Evolutionary conservation across 2,113 vertebrate genomes (phyloP), one percentile per base, ranked within the genome.

Genomic region (Prinia subflava): DNA sequence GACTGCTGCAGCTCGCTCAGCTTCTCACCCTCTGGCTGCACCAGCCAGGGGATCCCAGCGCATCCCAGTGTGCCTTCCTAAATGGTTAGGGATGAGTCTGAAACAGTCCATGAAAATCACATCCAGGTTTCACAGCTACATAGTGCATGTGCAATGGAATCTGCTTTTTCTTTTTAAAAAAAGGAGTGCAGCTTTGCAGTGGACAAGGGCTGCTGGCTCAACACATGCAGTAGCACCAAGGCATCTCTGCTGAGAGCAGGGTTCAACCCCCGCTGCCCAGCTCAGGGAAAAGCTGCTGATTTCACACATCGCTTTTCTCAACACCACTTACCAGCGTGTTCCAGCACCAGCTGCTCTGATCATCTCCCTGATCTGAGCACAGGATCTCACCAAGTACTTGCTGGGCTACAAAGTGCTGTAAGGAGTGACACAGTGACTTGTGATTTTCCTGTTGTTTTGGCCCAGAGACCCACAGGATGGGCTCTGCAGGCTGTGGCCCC

Each of bases 1-100:
- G 59, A 9, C 0, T 3, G 27, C 62, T n/a, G 41, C 60, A 56
- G 24, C 55, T 57, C 4, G 0, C 44, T 16, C 69, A 13, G 18
- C 57, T 60, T 23, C 13, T 10, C 24, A 4, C 17, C 49, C 65
- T 24, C 39, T 12, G 39, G 17, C 78, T 27, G 44, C 31, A 16
- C 16, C 41, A 70, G 59, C 28, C 68, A 10, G 46, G 24, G 59
- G 5, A 35, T 35, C 60, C 63, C 55, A 20, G 46, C 24, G 33
- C 64, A 39, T 25, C n/a, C 21, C 46, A 20, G 35, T 35, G 17
- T 59, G 35, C n/a, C 16, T 50, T 83, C 53, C 73, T 35, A 47
- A 67, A n/a, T 6, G 70, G 25, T 13, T 44, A 65, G 28, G 37
- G 28, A 22, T 57, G 55, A 42, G 31, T 30, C 33, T 53, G 64